phyloP scores from a whole-genome alignment of 2,797 vertebrate species.

The Epinephelus coioides region DNA sequence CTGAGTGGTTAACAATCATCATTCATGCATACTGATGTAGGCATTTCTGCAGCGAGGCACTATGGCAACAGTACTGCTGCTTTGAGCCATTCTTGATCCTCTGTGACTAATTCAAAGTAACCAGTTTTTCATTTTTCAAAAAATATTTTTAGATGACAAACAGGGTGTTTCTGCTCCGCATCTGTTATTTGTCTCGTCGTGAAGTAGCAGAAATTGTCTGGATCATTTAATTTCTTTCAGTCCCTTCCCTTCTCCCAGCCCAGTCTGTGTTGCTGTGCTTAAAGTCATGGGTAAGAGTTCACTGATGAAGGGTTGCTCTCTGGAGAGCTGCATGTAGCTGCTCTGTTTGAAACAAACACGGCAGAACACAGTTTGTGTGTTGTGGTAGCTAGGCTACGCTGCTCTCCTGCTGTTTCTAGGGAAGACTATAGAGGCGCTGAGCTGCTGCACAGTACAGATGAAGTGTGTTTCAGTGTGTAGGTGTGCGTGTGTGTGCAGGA shows the following conservation, averaged over 20 bases:
- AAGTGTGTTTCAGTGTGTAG: slow-evolving; percentile 38
- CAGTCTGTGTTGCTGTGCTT: slow-evolving; percentile 42
- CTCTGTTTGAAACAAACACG: slow-evolving; percentile 72
- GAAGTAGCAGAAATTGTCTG: slow-evolving; percentile 38
- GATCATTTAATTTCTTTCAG: slow-evolving; percentile 46
- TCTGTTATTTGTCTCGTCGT: slow-evolving; percentile 40
- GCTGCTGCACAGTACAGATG: slow-evolving; percentile 55
- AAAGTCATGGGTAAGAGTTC: slow-evolving; percentile 60
- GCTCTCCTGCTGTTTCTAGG: slow-evolving; percentile 78
- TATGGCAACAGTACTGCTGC: slow-evolving; percentile 35
- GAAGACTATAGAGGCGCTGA: slow-evolving; percentile 62
- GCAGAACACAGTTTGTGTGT: slow-evolving; percentile 72
- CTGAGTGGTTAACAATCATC: slow-evolving; percentile 34
- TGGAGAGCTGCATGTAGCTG: slow-evolving; percentile 64
- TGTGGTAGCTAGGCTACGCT: slow-evolving; percentile 77
- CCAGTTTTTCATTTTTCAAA: slow-evolving; percentile 25
- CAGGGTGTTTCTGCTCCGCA: slow-evolving; percentile 31
- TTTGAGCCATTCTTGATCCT: slow-evolving; percentile 26
- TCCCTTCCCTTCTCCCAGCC: neutral
- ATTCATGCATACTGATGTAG: slow-evolving; percentile 45
- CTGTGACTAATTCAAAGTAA: slow-evolving; percentile 46
- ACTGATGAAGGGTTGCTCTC: slow-evolving; percentile 65
- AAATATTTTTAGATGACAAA: slow-evolving; percentile 46
- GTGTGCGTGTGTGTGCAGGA: slow-evolving; percentile 18
- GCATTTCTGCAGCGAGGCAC: slow-evolving; percentile 41